phyloP scores from a whole-genome alignment of 2,888 invertebrate genomes.

The Himalopsyche kuldschensis region DNA sequence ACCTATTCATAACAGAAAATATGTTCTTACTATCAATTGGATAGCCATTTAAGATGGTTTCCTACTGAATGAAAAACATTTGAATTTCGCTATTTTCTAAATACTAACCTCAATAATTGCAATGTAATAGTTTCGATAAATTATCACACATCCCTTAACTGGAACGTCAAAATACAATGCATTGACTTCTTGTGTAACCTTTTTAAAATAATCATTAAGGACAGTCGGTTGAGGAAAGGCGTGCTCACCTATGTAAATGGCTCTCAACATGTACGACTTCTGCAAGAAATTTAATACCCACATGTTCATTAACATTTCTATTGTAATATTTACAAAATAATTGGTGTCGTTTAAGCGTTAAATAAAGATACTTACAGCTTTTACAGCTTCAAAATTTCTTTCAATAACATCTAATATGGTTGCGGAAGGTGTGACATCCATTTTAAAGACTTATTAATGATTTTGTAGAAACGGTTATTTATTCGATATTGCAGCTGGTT shows the following conservation, averaged over 20 bases:
- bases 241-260: slow-evolving; percentile 26
- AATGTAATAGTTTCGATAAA: slow-evolving; percentile 29
- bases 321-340: not conserved
- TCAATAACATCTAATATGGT: slow-evolving; percentile 34
- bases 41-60: too few relatives aligned
- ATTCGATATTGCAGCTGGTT: too few relatives aligned
- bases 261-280: slow-evolving; percentile 14
- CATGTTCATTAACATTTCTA: not conserved
- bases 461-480: not conserved
- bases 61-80: too few relatives aligned
- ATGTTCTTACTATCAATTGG: too few relatives aligned
- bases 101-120: slow-evolving; percentile 27
- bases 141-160: slow-evolving; percentile 25
- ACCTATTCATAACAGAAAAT: too few relatives aligned
- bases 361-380: slow-evolving; percentile 11
- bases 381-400: slow-evolving; percentile 23
- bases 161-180: slow-evolving; percentile 28
- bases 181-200: slow-evolving; percentile 15
- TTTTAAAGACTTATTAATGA: not conserved
- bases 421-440: not conserved
- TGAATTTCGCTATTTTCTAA: too few relatives aligned
- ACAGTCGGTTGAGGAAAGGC: slow-evolving; percentile 5
- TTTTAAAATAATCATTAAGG: slow-evolving; percentile 14
- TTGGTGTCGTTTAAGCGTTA: not conserved
- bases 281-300: slow-evolving; percentile 1